Conservation (phyloP, 2,888 invertebrate genomes). For the Parasteatoda lunata region DNA sequence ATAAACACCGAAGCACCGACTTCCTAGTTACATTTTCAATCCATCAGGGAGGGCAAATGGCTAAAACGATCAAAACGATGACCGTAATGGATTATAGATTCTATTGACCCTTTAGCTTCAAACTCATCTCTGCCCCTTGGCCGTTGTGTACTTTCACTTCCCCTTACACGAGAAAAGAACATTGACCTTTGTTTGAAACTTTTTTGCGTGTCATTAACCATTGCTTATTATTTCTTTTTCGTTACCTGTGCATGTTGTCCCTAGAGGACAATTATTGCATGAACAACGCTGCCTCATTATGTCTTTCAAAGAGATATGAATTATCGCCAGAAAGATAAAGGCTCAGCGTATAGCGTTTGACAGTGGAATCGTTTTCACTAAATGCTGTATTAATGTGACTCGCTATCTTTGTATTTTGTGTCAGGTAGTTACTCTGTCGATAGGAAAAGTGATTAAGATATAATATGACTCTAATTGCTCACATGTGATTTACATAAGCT, state of each 20-base stretch:
- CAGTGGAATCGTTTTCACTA: neutral
- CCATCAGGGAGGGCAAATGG: conserved; percentile 26
- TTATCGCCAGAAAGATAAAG: neutral
- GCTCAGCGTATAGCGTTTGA: neutral
- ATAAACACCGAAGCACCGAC: conserved; percentile 3
- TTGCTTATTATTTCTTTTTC: conserved; percentile 33
- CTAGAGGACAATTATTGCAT: conserved; percentile 42
- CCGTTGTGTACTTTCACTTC: conserved; percentile 35
- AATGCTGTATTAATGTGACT: neutral
- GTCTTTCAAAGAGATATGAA: neutral
- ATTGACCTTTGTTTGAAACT: conserved; percentile 24
- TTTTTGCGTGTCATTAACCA: conserved; percentile 40
- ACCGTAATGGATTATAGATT: conserved; percentile 54
- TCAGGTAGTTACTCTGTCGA: neutral
- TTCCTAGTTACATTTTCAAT: conserved; percentile 35
- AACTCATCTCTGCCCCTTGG: conserved; percentile 33
- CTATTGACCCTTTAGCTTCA: conserved; percentile 51
- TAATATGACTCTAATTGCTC: too few relatives aligned
- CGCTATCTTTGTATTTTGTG: neutral
- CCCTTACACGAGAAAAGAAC: conserved; percentile 9
- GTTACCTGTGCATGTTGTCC: conserved; percentile 11
- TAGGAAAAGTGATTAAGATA: neutral
- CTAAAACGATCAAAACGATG: conserved; percentile 21
- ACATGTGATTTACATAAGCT: too few relatives aligned
- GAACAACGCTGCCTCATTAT: conserved; percentile 2